These are phyloP conservation scores for Acrobasis repandana DNA, from an alignment of 2,888 invertebrate species.

Conservation along the genomic window DNA sequence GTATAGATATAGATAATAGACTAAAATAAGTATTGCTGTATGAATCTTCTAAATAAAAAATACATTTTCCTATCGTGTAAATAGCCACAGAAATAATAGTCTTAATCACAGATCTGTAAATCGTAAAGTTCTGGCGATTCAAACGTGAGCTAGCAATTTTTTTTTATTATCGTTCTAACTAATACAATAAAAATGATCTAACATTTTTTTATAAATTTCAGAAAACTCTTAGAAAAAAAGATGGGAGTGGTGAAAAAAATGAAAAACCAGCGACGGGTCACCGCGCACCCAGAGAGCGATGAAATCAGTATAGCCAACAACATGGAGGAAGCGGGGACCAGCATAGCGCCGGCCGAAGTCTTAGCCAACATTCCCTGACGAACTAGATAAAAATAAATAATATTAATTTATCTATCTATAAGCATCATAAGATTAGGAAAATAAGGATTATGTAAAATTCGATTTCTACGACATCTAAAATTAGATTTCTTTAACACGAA, in stretches of 20 bases:
- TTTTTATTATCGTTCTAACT: neutral
- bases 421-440: neutral
- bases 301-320: slow-evolving; percentile 61
- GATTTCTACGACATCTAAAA: no score
- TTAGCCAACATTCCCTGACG: slow-evolving; percentile 59
- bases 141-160: no score
- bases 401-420: no score
- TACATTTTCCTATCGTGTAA: no score
- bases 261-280: slow-evolving; percentile 55
- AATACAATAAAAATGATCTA: neutral
- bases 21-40: no score
- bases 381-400: neutral
- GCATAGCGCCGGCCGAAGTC: slow-evolving; percentile 58
- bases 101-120: no score
- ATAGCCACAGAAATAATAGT: no score
- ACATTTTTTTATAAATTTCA: slow-evolving; percentile 39
- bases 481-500: no score
- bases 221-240: slow-evolving; percentile 72
- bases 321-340: slow-evolving; percentile 66
- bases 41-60: no score
- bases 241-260: slow-evolving; percentile 62
- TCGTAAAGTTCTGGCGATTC: no score
- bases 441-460: slow-evolving; percentile 6
- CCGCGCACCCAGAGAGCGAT: slow-evolving; percentile 54
- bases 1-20: no score